Conservation (phyloP, 35 echinoderm and acorn worm species). For the Holothuria glaberrima region DNA sequence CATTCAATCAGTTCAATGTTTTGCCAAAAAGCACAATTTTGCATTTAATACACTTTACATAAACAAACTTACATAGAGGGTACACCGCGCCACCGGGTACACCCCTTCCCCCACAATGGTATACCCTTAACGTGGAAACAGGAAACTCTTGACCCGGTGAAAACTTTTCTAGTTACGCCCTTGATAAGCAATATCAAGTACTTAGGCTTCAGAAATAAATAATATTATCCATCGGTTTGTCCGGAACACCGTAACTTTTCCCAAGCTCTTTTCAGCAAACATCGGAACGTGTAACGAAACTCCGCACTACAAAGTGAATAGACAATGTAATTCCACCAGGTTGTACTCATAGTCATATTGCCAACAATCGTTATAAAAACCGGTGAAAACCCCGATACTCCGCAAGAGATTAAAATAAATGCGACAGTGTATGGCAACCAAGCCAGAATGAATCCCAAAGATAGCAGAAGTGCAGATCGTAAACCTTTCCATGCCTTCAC, state of each 20-base stretch:
- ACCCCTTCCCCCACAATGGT: too few species aligned
- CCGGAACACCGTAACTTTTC: neutral
- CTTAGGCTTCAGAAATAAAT: too few species aligned
- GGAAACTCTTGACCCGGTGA: too few species aligned
- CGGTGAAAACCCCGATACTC: neutral
- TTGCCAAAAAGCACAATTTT: too few species aligned
- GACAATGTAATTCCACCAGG: conserved; percentile 34
- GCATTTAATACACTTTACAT: too few species aligned
- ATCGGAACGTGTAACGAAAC: conserved; percentile 3
- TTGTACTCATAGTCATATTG: conserved; percentile 18
- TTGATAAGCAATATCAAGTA: too few species aligned
- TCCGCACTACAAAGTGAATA: conserved; percentile 15
- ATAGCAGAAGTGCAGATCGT: neutral
- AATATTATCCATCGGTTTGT: neutral
- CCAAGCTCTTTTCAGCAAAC: neutral
- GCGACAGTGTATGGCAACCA: conserved; percentile 15
- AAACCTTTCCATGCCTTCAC: conserved; percentile 12
- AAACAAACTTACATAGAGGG: too few species aligned
- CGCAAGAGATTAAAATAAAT: neutral
- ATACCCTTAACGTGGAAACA: too few species aligned
- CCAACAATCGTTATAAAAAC: conserved; percentile 8
- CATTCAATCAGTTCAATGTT: too few species aligned
- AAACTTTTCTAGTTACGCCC: too few species aligned
- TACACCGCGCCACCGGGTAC: too few species aligned
- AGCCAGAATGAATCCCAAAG: conserved; percentile 1